These are phyloP conservation scores for Helicoverpa zea DNA, from an alignment of 1,140 invertebrate species.

Conservation along the genomic window DNA sequence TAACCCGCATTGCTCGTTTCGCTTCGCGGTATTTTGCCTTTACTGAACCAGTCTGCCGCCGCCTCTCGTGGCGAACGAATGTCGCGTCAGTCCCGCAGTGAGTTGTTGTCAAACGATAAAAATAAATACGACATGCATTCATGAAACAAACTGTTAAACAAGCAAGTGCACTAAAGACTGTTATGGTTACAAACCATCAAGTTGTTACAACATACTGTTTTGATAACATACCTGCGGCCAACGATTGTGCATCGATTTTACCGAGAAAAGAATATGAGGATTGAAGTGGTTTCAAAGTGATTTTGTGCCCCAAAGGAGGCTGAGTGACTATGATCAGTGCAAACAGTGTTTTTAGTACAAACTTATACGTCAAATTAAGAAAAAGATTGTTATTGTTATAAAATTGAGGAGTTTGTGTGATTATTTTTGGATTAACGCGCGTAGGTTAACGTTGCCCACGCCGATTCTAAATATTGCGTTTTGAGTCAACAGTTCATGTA, in stretches of 20 bases:
- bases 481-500: constrained; percentile 12
- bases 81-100: constrained; percentile 34
- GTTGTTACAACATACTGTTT: constrained; percentile 13
- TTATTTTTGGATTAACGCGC: constrained; percentile 36
- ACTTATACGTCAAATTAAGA: not conserved
- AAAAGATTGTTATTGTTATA: constrained; percentile 17
- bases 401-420: constrained; percentile 20
- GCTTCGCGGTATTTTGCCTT: constrained; percentile 39
- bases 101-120: constrained; percentile 27
- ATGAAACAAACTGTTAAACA: constrained; percentile 31
- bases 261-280: constrained; percentile 25
- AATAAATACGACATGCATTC: constrained; percentile 38
- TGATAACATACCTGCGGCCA: constrained; percentile 27
- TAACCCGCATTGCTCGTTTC: not conserved
- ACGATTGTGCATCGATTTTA: constrained; percentile 34
- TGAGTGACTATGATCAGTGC: constrained; percentile 1
- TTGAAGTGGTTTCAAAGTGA: constrained; percentile 26
- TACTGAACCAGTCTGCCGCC: constrained; percentile 34
- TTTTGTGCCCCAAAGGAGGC: not conserved
- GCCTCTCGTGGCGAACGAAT: constrained; percentile 57
- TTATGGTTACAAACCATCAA: not conserved
- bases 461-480: constrained; percentile 12
- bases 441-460: constrained; percentile 31
- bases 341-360: constrained; percentile 10
- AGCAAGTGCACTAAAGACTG: not conserved